Percentiles rank a stretch among this genome's conserved stretches.
phyloP scores from a whole-genome alignment of 2,888 invertebrate species.

The Xylocampa areola region DNA sequence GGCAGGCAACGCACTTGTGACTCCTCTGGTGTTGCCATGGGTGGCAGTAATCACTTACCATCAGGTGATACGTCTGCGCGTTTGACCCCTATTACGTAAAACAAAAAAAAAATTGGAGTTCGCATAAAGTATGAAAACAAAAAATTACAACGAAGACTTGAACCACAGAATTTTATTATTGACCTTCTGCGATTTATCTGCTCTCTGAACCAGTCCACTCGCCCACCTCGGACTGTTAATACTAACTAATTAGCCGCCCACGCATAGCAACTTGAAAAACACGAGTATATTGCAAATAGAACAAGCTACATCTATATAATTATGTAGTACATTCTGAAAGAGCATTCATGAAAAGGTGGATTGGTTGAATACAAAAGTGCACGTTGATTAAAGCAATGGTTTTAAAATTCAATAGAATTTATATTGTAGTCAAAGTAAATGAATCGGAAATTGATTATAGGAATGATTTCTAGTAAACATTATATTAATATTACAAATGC shows the following conservation, averaged over 20 bases:
- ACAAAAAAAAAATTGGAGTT: too few species aligned
- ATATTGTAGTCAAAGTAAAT: too few species aligned
- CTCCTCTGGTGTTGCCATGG: too few species aligned
- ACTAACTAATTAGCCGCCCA: conserved; percentile 40
- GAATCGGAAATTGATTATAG: too few species aligned
- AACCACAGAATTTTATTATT: background rate
- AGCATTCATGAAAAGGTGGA: conserved; percentile 20
- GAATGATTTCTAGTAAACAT: too few species aligned
- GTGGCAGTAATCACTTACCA: too few species aligned
- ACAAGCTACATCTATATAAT: conserved; percentile 7
- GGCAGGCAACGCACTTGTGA: too few species aligned
- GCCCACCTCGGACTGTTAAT: conserved; percentile 21
- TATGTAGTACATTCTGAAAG: conserved; percentile 13
- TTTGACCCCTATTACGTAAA: too few species aligned
- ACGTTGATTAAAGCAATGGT: background rate
- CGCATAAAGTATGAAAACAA: too few species aligned
- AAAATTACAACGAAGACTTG: too few species aligned
- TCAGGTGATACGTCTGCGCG: too few species aligned
- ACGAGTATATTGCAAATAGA: conserved; percentile 22
- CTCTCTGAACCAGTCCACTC: conserved; percentile 1
- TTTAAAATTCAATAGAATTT: background rate
- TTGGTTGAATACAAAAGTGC: background rate
- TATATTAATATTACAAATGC: too few species aligned
- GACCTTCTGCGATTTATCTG: conserved; percentile 17
- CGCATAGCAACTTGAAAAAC: conserved; percentile 42